Evolutionary conservation across 2,797 vertebrate genomes (phyloP), one percentile per base, ranked within the genome.

Genomic region (Melanotaenia trifasciata): DNA sequence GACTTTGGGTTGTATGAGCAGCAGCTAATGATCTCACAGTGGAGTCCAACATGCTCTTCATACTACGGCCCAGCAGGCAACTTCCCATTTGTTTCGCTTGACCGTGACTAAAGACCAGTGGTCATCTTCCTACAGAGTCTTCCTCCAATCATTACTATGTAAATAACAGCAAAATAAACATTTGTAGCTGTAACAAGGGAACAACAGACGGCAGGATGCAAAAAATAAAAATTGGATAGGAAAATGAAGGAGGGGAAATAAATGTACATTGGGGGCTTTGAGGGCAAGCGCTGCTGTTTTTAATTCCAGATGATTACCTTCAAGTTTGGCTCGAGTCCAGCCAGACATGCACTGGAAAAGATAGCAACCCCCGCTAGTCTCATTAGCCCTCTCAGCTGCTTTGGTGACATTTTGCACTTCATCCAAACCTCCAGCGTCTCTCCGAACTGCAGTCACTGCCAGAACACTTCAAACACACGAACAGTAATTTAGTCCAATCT

Each of bases 351-450:
- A 22, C 59, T 30, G 81, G 90, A 82, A 78, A 80, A 89, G 67
- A 83, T 62, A 66, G 70, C 62, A 70, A 82, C 40, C 80, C 82
- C 78, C 76, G 80, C 85, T 72, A 79, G 79, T 68, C 71, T 91
- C 89, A 93, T 93, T 90, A 90, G 82, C 78, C 79, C 74, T 80
- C 78, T 92, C 90, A 92, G 85, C 90, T 90, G 92, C 69, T 91
- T 79, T 67, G 2, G 59, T 90, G 91, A 93, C 84, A 88, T 87
- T 89, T 69, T 84, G 77, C 83, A 75, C 87, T 90, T 83, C 69
- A 84, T 88, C 84, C 80, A 73, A 77, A 78, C 67, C 80, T 60
- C 70, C 45, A 22, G 69, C 10, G 1, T 80, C 80, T 1, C 63
- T 40, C 58, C 16, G 12, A 76, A 74, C 69, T 13, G 22, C 57